A percentile compares a stretch with the other conserved stretches of the same genome.
Conservation (phyloP, 2,113 vertebrate species). For the Gallinago jamesoni region DNA sequence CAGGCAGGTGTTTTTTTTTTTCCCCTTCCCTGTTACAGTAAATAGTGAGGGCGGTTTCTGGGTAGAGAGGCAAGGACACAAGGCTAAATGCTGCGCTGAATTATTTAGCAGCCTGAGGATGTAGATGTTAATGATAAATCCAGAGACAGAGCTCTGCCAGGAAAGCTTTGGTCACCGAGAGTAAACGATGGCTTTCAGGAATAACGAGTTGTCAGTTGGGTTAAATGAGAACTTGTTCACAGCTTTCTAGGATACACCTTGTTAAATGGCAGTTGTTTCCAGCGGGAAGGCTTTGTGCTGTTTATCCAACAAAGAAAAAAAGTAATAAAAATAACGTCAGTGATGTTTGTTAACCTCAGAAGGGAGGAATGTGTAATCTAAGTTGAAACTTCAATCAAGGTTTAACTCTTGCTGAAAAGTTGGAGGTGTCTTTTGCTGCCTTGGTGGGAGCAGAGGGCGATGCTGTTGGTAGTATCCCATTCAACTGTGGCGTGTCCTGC, state of each 20-base stretch:
- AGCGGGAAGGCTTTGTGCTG: background rate
- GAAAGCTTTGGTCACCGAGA: conserved; percentile 57
- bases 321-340: background rate
- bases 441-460: background rate
- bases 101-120: conserved; percentile 78
- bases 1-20: background rate
- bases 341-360: background rate
- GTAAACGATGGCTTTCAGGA: background rate
- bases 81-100: conserved; percentile 76
- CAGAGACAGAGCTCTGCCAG: conserved; percentile 65
- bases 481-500: background rate
- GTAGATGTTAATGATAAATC: conserved; percentile 78
- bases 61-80: conserved; percentile 59
- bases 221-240: background rate
- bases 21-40: conserved; percentile 8
- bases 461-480: background rate
- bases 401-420: background rate
- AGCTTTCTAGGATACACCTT: background rate
- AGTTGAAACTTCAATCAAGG: background rate
- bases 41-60: conserved; percentile 38
- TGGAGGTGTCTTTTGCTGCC: background rate
- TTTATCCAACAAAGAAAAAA: background rate
- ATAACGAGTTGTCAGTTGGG: background rate
- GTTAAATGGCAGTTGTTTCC: background rate
- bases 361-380: background rate